Evolutionary conservation across 2,113 vertebrate genomes (phyloP).

Genomic region (Eleginops maclovinus): DNA sequence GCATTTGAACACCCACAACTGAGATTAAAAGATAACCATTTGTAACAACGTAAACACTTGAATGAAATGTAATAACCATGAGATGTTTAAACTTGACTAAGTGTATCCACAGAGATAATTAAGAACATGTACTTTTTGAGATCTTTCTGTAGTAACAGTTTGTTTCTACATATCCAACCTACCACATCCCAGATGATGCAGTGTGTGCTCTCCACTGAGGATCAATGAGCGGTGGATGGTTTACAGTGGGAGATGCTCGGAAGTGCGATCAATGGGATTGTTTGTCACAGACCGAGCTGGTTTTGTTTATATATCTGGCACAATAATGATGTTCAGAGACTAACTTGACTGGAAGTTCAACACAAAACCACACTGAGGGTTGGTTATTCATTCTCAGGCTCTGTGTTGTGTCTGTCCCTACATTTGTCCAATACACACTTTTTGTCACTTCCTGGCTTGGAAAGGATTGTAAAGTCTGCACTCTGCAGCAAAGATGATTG

Average conservation of each 20-base stretch:
- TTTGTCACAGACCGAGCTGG: neutral
- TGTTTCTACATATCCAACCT: neutral
- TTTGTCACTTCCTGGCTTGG: neutral
- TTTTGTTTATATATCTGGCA: neutral
- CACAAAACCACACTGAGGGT: no score
- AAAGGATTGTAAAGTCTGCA: neutral
- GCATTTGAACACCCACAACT: neutral
- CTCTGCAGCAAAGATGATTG: constrained; percentile 17
- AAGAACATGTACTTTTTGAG: neutral
- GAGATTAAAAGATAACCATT: neutral
- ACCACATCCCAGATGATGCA: constrained; percentile 7
- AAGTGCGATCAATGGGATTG: constrained; percentile 22
- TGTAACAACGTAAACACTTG: neutral
- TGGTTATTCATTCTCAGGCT: neutral
- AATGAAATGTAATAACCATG: neutral
- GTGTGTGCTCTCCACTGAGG: neutral
- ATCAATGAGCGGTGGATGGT: constrained; percentile 32
- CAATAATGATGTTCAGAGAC: neutral
- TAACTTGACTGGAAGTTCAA: no score
- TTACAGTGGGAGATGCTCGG: constrained; percentile 15
- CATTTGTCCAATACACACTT: neutral
- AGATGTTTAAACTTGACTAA: no score
- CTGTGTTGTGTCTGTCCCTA: neutral
- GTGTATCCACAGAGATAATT: no score
- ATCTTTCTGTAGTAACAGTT: neutral